Conservation (phyloP, 2,888 invertebrate species). For the Pyrochroa serraticornis region DNA sequence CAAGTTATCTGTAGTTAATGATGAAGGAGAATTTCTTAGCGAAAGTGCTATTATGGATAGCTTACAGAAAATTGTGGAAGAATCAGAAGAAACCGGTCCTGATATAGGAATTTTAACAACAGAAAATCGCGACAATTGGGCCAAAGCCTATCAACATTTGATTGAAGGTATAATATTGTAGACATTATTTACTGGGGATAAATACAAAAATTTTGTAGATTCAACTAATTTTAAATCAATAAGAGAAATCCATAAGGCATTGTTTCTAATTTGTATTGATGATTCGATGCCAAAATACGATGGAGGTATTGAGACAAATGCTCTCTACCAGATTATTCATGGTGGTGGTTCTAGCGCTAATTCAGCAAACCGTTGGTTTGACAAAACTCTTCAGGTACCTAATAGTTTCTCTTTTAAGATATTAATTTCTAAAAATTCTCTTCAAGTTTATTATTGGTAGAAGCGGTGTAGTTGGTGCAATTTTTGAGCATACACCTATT, state of each 20-base stretch:
- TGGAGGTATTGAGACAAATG: slow-evolving; percentile 62
- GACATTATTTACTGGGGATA: neutral
- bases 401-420: neutral
- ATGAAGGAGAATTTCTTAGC: slow-evolving; percentile 62
- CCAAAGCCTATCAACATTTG: slow-evolving; percentile 70
- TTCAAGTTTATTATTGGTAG: slow-evolving; percentile 77
- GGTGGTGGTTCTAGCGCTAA: slow-evolving; percentile 78
- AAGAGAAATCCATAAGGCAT: slow-evolving; percentile 72
- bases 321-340: slow-evolving; percentile 77
- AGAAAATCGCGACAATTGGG: slow-evolving; percentile 82
- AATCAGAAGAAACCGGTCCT: slow-evolving; percentile 58
- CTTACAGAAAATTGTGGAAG: slow-evolving; percentile 65
- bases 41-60: slow-evolving; percentile 69
- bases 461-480: slow-evolving; percentile 83
- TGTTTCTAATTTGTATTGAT: slow-evolving; percentile 84
- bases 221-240: slow-evolving; percentile 63
- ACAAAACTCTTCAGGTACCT: slow-evolving; percentile 89
- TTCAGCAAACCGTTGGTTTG: slow-evolving; percentile 91
- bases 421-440: slow-evolving; percentile 14
- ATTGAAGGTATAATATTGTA: slow-evolving; percentile 60
- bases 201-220: slow-evolving; percentile 53
- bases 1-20: slow-evolving; percentile 55
- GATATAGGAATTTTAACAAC: slow-evolving; percentile 81
- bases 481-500: slow-evolving; percentile 93
- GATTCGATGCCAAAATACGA: slow-evolving; percentile 61